A percentile compares a stretch with the other conserved stretches of the same genome.
Conservation (phyloP, 1,140 invertebrate species). For the Aradophagus sp. region DNA sequence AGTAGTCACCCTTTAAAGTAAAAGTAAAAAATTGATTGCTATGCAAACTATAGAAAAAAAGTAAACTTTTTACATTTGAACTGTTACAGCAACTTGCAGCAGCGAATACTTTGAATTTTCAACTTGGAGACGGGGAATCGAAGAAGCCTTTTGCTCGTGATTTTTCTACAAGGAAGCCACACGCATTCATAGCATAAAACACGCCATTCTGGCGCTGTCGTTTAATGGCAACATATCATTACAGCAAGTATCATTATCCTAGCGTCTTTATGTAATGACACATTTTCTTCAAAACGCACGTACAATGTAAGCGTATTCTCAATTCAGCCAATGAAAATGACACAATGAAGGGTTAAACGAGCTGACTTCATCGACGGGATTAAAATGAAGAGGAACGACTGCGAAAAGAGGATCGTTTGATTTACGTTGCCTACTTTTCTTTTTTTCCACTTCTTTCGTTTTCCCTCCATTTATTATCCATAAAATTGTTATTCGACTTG, state of each 20-base stretch:
- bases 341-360: not conserved
- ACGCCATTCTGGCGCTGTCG: slow-evolving; percentile 5
- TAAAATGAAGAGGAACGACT: not conserved
- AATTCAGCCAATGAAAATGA: not conserved
- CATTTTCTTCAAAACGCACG: slow-evolving; percentile 12
- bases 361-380: not conserved
- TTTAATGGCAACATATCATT: slow-evolving; percentile 17
- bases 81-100: no score
- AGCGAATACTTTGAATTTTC: no score
- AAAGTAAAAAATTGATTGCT: no score
- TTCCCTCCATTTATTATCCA: no score
- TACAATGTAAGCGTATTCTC: slow-evolving; percentile 6
- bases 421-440: not conserved
- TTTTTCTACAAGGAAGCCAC: no score
- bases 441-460: not conserved
- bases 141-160: no score
- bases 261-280: slow-evolving; percentile 21
- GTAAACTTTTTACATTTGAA: no score
- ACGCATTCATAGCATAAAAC: no score
- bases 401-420: not conserved
- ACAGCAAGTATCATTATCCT: slow-evolving; percentile 12
- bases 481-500: no score
- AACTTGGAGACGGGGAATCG: no score
- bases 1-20: no score
- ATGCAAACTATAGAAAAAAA: no score